These are phyloP conservation scores for Netelia inedita DNA, from an alignment of 2,888 invertebrate species.

Conservation along the genomic window DNA sequence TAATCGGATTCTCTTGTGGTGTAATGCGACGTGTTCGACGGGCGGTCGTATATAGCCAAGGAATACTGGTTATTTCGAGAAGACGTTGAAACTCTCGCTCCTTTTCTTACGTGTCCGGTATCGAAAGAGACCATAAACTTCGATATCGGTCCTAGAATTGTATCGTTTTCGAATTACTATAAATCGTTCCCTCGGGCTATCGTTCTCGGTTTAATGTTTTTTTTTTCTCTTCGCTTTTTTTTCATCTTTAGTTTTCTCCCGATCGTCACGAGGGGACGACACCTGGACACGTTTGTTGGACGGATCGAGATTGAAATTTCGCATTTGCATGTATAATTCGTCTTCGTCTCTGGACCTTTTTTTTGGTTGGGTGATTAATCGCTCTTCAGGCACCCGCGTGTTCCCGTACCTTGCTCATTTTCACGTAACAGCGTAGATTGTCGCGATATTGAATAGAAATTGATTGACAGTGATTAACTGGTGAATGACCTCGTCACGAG, in stretches of 20 bases:
- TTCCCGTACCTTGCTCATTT: conserved; percentile 23
- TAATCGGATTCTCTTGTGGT: conserved; percentile 54
- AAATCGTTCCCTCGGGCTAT: neutral
- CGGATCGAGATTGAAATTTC: conserved; percentile 13
- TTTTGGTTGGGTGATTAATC: conserved; percentile 25
- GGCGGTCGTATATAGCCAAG: conserved; percentile 27
- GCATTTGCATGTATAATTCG: conserved; percentile 49
- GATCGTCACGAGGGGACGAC: neutral
- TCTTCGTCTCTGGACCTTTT: conserved; percentile 7
- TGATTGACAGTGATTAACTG: conserved; percentile 49
- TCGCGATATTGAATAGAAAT: neutral
- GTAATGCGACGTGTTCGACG: conserved; percentile 37
- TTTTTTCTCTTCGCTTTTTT: neutral
- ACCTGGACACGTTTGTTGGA: neutral
- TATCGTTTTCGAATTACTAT: conserved; percentile 43
- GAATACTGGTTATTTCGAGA: conserved; percentile 54
- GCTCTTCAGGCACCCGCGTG: neutral
- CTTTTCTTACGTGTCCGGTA: neutral
- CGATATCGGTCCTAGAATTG: conserved; percentile 32
- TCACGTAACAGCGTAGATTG: neutral
- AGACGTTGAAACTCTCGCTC: conserved; percentile 29
- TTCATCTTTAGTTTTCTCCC: neutral
- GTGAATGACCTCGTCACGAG: conserved; percentile 20
- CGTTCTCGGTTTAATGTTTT: neutral
- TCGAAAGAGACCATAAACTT: conserved; percentile 40